Percentiles rank a stretch among this genome's conserved stretches.
Conservation (phyloP, 1,140 invertebrate species). For the Atta texana region DNA sequence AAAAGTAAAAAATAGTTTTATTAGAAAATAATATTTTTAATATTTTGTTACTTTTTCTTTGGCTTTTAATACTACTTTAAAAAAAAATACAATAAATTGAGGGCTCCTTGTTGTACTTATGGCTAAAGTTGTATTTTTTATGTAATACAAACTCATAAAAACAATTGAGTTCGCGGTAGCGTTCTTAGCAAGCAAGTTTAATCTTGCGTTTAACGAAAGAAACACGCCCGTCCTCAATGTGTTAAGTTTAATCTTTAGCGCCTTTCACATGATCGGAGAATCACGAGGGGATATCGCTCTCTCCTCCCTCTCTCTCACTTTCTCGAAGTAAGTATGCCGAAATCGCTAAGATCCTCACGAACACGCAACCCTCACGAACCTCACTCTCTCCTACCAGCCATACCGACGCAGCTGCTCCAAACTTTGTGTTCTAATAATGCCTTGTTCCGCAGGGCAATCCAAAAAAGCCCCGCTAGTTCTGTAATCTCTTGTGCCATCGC, state of each 20-base stretch:
- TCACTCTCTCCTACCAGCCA: slow-evolving; percentile 55
- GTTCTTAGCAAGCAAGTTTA: neutral
- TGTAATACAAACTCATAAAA: neutral
- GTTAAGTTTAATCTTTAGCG: slow-evolving; percentile 26
- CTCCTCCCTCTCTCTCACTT: slow-evolving; percentile 14
- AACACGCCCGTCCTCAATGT: slow-evolving; percentile 36
- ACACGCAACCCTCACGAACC: slow-evolving; percentile 24
- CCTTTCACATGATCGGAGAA: slow-evolving; percentile 31
- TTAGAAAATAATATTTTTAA: too few species aligned
- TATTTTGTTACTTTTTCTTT: too few species aligned
- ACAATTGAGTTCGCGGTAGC: neutral
- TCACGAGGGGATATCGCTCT: slow-evolving; percentile 29
- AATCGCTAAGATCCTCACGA: slow-evolving; percentile 44
- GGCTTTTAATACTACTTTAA: too few species aligned
- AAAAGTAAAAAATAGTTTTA: too few species aligned
- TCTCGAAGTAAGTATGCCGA: slow-evolving; percentile 35
- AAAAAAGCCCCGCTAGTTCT: slow-evolving; percentile 69
- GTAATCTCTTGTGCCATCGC: slow-evolving; percentile 73
- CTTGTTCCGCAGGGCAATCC: slow-evolving; percentile 66
- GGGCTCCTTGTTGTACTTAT: too few species aligned
- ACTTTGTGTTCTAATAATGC: slow-evolving; percentile 70
- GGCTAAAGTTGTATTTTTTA: neutral
- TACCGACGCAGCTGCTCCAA: slow-evolving; percentile 63
- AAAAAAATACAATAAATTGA: too few species aligned
- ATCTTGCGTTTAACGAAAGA: neutral